Percentiles rank a stretch among this genome's conserved stretches.
Conservation (phyloP, 2,888 invertebrate species). For the Drosophila incognita region DNA sequence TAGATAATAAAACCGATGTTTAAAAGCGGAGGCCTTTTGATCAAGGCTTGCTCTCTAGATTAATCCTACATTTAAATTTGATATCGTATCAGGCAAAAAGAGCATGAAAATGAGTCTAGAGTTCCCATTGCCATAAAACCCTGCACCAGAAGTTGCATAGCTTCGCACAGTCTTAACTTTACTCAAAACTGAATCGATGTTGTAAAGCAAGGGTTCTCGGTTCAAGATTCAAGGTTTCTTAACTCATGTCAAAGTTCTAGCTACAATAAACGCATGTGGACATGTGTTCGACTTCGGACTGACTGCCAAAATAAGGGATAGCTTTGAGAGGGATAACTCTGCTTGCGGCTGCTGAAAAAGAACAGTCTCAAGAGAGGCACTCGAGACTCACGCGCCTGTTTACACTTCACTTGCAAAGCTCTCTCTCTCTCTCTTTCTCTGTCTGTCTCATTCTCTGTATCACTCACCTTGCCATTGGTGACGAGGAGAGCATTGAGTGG, state of each 20-base stretch:
- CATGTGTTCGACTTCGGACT: not conserved
- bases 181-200: not conserved
- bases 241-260: not conserved
- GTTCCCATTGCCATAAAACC: not conserved
- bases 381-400: conserved; percentile 15
- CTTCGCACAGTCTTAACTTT: not conserved
- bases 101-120: not conserved
- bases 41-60: not conserved
- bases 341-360: not conserved
- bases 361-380: not conserved
- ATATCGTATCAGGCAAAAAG: not conserved
- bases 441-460: not conserved
- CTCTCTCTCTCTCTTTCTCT: not conserved
- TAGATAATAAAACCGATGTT: not conserved
- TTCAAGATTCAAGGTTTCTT: not conserved
- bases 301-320: not conserved
- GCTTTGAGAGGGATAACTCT: not conserved
- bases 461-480: conserved; percentile 93
- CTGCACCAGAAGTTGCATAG: too few species aligned
- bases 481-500: conserved; percentile 95
- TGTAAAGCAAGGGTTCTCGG: not conserved
- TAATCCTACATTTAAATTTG: not conserved
- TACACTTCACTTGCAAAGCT: not conserved
- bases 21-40: not conserved
- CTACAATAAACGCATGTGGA: not conserved